Evolutionary conservation across 1,140 invertebrate genomes (phyloP).

Genomic region (Vollenhovia emeryi): DNA sequence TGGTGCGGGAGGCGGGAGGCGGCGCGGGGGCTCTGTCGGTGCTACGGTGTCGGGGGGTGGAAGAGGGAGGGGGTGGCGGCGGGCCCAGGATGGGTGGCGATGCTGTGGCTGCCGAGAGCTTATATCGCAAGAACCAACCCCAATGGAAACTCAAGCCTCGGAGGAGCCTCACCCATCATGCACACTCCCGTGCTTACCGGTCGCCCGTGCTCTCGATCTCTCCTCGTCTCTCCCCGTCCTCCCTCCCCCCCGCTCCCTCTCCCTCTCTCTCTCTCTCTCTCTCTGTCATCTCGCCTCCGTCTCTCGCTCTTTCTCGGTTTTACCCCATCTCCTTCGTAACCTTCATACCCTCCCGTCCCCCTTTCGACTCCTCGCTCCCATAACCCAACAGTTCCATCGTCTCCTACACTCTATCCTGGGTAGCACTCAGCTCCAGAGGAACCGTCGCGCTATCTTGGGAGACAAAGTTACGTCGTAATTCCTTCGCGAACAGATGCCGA

Average conservation of each 20-base stretch:
- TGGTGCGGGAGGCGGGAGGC: constrained; percentile 51
- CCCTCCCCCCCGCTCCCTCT: constrained; percentile 26
- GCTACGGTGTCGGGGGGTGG: constrained; percentile 49
- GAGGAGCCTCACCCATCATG: constrained; percentile 83
- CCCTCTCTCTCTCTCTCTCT: constrained; percentile 10
- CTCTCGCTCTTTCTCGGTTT: constrained; percentile 45
- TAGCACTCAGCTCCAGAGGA: constrained; percentile 78
- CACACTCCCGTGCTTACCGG: constrained; percentile 80
- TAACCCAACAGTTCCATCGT: constrained; percentile 64
- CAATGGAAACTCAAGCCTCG: constrained; percentile 83
- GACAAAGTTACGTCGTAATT: constrained; percentile 85
- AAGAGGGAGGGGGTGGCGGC: constrained; percentile 56
- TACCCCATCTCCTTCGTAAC: constrained; percentile 58
- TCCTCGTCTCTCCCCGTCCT: constrained; percentile 11
- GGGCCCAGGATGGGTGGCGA: constrained; percentile 65
- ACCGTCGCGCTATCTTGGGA: constrained; percentile 82
- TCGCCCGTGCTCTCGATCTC: constrained; percentile 61
- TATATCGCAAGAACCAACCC: constrained; percentile 84
- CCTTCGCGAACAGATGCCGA: constrained; percentile 85
- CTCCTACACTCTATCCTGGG: constrained; percentile 60
- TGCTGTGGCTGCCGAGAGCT: constrained; percentile 77
- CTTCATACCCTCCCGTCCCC: constrained; percentile 38
- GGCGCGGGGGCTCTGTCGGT: constrained; percentile 57
- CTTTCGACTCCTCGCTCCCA: constrained; percentile 60
- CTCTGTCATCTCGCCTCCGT: background rate